Base-by-base conservation (phyloP, 2,888 invertebrate genomes). In the Pristionchus maxplancki region DNA sequence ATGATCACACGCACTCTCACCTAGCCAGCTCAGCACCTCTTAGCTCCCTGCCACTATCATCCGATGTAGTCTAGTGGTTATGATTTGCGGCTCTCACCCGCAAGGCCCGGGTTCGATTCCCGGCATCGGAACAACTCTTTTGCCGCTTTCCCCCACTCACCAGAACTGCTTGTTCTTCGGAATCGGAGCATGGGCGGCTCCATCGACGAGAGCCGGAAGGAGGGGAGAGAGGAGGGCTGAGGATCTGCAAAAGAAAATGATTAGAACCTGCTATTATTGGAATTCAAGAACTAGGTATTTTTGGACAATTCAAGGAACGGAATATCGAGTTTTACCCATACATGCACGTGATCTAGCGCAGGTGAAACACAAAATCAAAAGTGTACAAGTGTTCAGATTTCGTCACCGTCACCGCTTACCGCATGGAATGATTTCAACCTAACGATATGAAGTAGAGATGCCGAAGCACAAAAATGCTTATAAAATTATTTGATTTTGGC, bases 81-180 rank as follows among this genome's bases (percentile, higher is more conserved):
- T 90, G 91, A 91, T 91, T 91, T 90, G 90, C 87, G 91, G 92
- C 92, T 83, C 91, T 90, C 90, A 91, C 91, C 89, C 92, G 89
- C 91, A 90, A 92, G 91, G 91, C 92, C 91, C 90, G 91, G 91
- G 92, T 92, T 92, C 92, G 91, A 92, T 91, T 92, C 91, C 91
- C 92, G 89, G 89, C 90, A 89, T 87, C 90, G 89, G 90, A 91
- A 86, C 64, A 50, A 82, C n/a, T 83, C 13, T 85, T 85, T 85
- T 85, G 85, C 48, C 44, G 6, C 5, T n/a, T 58, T 58, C 24
- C 5, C n/a, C 24, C 24, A 67, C 87, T 34, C 50, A 91, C 91
- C 92, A 90, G 88, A 90, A 92, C 15, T 88, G 44, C 17, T 89
- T 89, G 50, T 91, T 93, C 17, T 89, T 53, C 40, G 90, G 90